Evolutionary conservation across 2,797 vertebrate species (phyloP), one percentile per base, ranked within the genome.

Genomic region (Podarcis siculus): DNA sequence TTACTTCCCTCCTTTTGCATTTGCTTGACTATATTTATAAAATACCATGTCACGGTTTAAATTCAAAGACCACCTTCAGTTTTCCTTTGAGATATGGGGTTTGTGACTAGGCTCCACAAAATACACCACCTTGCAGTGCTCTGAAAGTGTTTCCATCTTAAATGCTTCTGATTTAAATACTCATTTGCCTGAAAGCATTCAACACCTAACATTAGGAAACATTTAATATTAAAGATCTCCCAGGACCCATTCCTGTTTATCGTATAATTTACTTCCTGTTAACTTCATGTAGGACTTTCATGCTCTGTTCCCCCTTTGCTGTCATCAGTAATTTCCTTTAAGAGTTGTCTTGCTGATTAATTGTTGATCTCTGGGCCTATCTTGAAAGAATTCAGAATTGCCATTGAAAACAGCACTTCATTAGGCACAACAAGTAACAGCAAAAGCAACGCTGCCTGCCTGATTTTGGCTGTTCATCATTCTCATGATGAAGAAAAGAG

Each of bases 121-220:
- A 30, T 69, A 21, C 32, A 76, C 8, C 37, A 35, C 61, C 66
- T 32, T 66, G 32, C 21, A 81, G 15, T 42, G 35, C 8, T 87
- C 13, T 45, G 37, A 71, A 35, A 82, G 27, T 27, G 72, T 5
- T 82, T 49, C 8, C 76, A 73, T 39, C 37, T 82, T 82, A 82
- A 82, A 71, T 49, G 73, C 37, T 19, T 82, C 15, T 80, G 58
- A 77, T 76, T 81, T 76, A 85, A 87, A 69, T 67, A 81, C 35
- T 7, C 45, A 23, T n/a, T 78, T 64, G n/a, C 27, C 55, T 80
- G 76, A 66, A 66, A 39, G 77, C 32, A 69, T 66, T 79, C 85
- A 79, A 19, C 37, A 45, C 12, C 45, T 77, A 85, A 77, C 58
- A 27, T 84, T 58, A 73, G 30, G 32, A 37, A n/a, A n/a, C 19